Conservation (phyloP, 1,140 invertebrate genomes). For the Drosophila kohkoa region DNA sequence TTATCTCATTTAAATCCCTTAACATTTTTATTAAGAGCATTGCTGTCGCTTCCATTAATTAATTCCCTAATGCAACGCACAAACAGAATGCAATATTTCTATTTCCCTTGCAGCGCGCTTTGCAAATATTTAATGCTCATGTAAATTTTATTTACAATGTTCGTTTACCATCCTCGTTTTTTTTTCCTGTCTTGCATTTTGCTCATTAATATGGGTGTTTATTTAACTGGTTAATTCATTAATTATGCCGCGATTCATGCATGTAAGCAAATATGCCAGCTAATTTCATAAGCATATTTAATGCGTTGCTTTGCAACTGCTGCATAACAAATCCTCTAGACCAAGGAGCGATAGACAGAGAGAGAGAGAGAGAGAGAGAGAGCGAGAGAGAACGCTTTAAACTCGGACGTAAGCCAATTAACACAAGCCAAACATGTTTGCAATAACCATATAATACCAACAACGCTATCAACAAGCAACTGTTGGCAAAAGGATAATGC, state of each 20-base stretch:
- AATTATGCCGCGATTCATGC: slow-evolving; percentile 10
- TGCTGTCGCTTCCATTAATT: neutral
- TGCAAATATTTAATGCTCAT: slow-evolving; percentile 3
- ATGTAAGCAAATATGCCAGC: slow-evolving; percentile 3
- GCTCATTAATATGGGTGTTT: slow-evolving; percentile 7
- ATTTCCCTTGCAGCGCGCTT: neutral
- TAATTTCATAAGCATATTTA: slow-evolving; percentile 2
- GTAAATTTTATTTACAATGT: neutral
- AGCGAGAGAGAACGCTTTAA: neutral
- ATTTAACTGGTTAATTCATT: neutral
- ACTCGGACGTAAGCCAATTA: slow-evolving; percentile 38
- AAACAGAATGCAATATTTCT: neutral
- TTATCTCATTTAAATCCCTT: neutral
- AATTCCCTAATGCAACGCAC: neutral
- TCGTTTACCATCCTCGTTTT: neutral
- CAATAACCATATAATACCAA: slow-evolving; percentile 8
- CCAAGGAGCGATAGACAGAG: neutral
- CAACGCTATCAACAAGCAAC: neutral
- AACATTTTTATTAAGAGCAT: neutral
- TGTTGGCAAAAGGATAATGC: slow-evolving; percentile 54
- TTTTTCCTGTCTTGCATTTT: neutral
- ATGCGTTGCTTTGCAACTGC: neutral
- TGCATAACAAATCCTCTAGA: neutral
- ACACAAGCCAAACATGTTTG: slow-evolving; percentile 21
- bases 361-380: neutral